Evolutionary conservation across 2,113 vertebrate species (phyloP).

Genomic region (Oenanthe oenanthe): DNA sequence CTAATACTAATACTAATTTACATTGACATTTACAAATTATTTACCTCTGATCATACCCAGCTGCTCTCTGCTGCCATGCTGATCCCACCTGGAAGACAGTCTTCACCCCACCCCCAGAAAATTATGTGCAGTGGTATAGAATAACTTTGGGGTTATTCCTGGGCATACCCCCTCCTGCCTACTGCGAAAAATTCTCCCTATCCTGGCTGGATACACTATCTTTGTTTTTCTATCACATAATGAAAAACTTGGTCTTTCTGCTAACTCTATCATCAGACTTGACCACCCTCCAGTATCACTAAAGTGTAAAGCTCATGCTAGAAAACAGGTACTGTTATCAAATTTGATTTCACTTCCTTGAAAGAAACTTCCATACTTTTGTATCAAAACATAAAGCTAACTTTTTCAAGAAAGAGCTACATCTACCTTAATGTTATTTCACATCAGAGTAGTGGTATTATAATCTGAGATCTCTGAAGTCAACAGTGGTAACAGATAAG

Average conservation of each 20-base stretch:
- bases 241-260: not conserved
- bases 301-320: not conserved
- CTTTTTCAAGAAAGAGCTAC: not conserved
- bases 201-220: not conserved
- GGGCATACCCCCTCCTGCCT: fast-evolving
- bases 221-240: not conserved
- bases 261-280: not conserved
- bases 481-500: not conserved
- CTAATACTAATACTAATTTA: no score
- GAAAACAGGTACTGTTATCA: not conserved
- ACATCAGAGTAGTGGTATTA: not conserved
- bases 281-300: not conserved
- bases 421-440: not conserved
- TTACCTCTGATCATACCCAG: not conserved
- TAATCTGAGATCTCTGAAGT: not conserved
- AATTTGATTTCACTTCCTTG: not conserved
- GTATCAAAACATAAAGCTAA: not conserved
- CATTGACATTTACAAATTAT: fast-evolving
- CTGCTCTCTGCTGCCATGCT: not conserved
- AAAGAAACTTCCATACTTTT: not conserved
- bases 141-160: not conserved
- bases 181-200: not conserved
- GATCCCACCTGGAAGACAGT: not conserved
- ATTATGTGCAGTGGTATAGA: not conserved
- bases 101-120: not conserved